These are phyloP conservation scores for Microtus californicus DNA, from an alignment of 2,797 vertebrate genomes.

Conservation along the genomic window DNA sequence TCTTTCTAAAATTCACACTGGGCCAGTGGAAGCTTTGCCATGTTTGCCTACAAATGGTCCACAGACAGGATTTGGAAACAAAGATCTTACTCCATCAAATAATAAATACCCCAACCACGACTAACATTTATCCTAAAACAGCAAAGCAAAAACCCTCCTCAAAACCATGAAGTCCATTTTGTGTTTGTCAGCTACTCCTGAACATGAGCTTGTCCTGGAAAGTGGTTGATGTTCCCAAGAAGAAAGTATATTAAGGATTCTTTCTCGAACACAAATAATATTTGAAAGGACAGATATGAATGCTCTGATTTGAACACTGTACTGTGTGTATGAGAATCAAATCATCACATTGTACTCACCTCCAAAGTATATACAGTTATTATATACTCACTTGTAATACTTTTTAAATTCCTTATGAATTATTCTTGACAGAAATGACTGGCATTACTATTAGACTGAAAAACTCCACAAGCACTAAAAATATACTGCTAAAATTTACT, in stretches of 20 bases:
- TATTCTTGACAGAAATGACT: slow-evolving; percentile 32
- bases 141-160: background rate
- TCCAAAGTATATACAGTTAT: background rate
- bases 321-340: background rate
- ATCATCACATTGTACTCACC: background rate
- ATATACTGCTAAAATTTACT: slow-evolving; percentile 24
- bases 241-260: background rate
- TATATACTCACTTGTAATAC: background rate
- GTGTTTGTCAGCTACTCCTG: background rate
- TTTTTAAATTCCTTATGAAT: slow-evolving; percentile 28
- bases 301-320: background rate
- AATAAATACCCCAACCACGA: background rate
- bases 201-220: background rate
- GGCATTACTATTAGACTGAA: slow-evolving; percentile 20
- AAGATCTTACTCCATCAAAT: background rate
- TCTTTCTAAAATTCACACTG: slow-evolving; percentile 12
- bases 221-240: background rate
- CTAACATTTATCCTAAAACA: background rate
- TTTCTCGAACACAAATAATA: background rate
- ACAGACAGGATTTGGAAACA: background rate
- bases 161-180: background rate
- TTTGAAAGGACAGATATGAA: background rate
- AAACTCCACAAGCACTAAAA: slow-evolving; percentile 36
- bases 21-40: background rate
- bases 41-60: background rate